Evolutionary conservation across 1,140 invertebrate genomes (phyloP), one percentile per base, ranked within the genome.

Genomic region (Papilio xuthus): DNA sequence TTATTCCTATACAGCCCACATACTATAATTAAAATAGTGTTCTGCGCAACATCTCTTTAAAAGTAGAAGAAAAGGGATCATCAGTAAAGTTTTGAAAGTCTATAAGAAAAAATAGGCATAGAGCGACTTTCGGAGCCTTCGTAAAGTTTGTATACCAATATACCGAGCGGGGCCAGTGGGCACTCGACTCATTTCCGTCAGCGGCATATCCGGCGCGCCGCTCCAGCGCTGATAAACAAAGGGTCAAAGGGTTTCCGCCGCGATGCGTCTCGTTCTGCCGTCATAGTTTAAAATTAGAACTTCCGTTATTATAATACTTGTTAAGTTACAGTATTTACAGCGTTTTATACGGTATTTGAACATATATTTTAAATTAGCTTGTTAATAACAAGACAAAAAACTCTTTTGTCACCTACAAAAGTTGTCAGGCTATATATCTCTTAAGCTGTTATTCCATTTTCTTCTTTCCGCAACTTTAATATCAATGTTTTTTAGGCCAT

Each of bases 181-280:
- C 85, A 83, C 53, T 41, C 37, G 50, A 87, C 87, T 87, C 86
- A 88, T 86, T 92, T 92, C 91, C 90, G 88, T 88, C 88, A 82
- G 87, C 88, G 79, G 82, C 84, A 87, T 88, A 90, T 91, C 91
- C 91, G 90, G 87, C 87, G 83, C 85, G 83, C 80, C 85, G 87
- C 85, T 84, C 82, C 78, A 76, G 78, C 81, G 87, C 77, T 84
- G 84, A 88, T 89, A 91, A 90, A 92, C 89, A 92, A 93, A 92
- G 90, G 90, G 92, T 92, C 90, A 91, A 89, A 91, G 89, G 85
- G 86, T 86, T 92, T 92, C 91, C 89, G 89, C 79, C 85, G 81
- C 47, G 44, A 53, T 50, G 80, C 80, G 80, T 70, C 76, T 79
- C 79, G 80, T 78, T 75, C 70, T 63, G 50, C 28, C 53, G 74